These are phyloP conservation scores for Cyprinodon brontotheroides DNA, from an alignment of 2,113 vertebrate species.

Conservation along the genomic window DNA sequence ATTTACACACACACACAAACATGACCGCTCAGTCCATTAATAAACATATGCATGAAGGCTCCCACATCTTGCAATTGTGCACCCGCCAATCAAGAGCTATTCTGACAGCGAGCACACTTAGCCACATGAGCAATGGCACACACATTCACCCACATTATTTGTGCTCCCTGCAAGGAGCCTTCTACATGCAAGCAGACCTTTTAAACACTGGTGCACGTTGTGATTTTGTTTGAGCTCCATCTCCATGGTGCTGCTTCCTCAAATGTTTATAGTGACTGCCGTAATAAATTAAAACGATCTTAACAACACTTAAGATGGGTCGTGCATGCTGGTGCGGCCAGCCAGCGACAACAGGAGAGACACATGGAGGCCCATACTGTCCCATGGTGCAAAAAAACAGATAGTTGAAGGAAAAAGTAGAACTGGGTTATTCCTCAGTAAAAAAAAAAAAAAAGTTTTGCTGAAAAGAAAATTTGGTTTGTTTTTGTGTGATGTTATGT, in stretches of 20 bases:
- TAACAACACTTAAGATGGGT: conserved; percentile 80
- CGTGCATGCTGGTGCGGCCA: conserved; percentile 60
- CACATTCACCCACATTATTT: conserved; percentile 5
- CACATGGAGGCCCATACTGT: conserved; percentile 47
- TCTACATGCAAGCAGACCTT: conserved; percentile 69
- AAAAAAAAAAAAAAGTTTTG: background rate
- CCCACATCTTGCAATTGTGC: conserved; percentile 42
- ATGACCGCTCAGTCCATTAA: conserved; percentile 43
- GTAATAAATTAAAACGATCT: conserved; percentile 83
- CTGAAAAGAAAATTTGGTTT: background rate
- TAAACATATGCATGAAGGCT: conserved; percentile 50
- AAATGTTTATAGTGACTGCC: conserved; percentile 82
- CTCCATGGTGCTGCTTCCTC: conserved; percentile 83
- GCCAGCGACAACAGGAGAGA: conserved; percentile 50
- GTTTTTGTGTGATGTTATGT: background rate
- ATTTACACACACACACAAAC: conserved; percentile 17
- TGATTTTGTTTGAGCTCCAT: conserved; percentile 84
- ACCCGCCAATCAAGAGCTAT: conserved; percentile 47
- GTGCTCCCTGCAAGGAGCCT: conserved; percentile 27
- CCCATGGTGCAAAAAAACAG: conserved; percentile 39
- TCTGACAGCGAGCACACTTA: conserved; percentile 36
- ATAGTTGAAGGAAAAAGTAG: background rate
- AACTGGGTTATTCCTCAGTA: background rate
- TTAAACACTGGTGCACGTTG: conserved; percentile 82
- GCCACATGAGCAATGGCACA: conserved; percentile 30